phyloP scores from a whole-genome alignment of 2,888 invertebrate genomes.

The Drosophila buzzatii region DNA sequence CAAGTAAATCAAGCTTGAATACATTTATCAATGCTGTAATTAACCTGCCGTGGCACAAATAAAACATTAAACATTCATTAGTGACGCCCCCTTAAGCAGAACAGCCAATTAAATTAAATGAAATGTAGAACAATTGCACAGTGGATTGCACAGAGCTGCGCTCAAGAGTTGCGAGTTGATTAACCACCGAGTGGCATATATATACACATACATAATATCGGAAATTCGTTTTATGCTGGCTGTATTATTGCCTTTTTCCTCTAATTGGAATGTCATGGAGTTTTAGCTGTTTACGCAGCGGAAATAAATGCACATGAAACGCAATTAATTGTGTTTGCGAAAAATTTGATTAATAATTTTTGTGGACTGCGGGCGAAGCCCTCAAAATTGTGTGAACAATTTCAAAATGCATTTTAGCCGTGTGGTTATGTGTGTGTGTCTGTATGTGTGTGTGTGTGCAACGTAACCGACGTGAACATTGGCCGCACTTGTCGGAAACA shows the following conservation, averaged over 20 bases:
- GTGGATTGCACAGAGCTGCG: conserved; percentile 30
- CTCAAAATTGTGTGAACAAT: conserved; percentile 33
- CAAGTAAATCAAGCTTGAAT: not conserved
- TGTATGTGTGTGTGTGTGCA: conserved; percentile 24
- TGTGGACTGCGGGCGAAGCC: conserved; percentile 5
- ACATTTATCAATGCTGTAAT: conserved; percentile 12
- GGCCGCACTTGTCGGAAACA: conserved; percentile 51
- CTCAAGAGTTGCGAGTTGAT: conserved; percentile 10
- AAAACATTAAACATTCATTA: conserved; percentile 38
- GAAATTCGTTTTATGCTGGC: conserved; percentile 6
- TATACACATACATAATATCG: not conserved
- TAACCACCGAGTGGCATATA: conserved; percentile 18
- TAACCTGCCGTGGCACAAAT: conserved; percentile 3
- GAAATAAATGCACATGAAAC: conserved; percentile 49
- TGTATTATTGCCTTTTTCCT: not conserved
- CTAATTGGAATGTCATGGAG: conserved; percentile 32
- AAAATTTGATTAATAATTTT: conserved; percentile 64
- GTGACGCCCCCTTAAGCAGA: conserved; percentile 15
- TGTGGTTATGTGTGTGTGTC: not conserved
- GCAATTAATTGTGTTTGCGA: conserved; percentile 60
- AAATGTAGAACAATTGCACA: conserved; percentile 20
- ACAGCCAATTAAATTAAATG: conserved; percentile 29
- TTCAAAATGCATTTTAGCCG: conserved; percentile 27
- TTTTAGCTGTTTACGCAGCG: conserved; percentile 36
- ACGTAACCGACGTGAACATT: conserved; percentile 46